Evolutionary conservation across 2,113 vertebrate species (phyloP).

Genomic region (Calyptommatus sinebrachiatus): DNA sequence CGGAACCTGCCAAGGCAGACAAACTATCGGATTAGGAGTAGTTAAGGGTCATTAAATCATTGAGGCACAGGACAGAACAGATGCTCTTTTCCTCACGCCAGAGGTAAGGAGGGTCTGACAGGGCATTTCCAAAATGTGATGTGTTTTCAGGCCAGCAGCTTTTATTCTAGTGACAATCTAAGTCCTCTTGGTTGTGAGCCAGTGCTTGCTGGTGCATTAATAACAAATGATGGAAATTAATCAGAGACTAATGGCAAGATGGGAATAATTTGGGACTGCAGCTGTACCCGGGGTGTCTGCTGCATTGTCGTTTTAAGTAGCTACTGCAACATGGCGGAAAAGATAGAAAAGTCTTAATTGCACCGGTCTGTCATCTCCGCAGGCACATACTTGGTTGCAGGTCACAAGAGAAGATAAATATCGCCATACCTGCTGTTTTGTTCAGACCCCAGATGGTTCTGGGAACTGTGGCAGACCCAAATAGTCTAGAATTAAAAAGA

Average conservation of each 20-base stretch:
- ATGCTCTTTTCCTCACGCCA: conserved; percentile 1
- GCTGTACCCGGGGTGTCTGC: conserved; percentile 7
- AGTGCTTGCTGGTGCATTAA: conserved; percentile 11
- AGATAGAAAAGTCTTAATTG: conserved; percentile 4
- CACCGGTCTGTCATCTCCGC: conserved; percentile 6
- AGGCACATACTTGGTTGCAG: fast-evolving
- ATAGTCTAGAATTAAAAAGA: background rate
- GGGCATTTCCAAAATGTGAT: background rate
- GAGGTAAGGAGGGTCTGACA: background rate
- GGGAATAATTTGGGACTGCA: conserved; percentile 16
- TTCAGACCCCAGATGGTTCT: background rate
- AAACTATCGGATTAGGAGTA: conserved; percentile 12
- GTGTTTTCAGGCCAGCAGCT: conserved; percentile 6
- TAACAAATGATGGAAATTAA: conserved; percentile 19
- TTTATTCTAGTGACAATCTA: background rate
- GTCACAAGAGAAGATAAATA: conserved; percentile 19
- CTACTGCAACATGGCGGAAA: background rate
- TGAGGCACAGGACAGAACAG: conserved; percentile 18
- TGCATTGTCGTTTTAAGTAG: background rate
- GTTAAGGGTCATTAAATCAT: conserved; percentile 13
- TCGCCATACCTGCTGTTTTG: background rate
- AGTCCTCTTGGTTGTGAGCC: background rate
- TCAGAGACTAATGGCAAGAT: conserved; percentile 20
- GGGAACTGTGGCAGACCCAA: background rate
- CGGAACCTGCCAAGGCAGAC: background rate